Base-by-base conservation (phyloP, 2,113 vertebrate genomes). In the Crotalus tigris region DNA sequence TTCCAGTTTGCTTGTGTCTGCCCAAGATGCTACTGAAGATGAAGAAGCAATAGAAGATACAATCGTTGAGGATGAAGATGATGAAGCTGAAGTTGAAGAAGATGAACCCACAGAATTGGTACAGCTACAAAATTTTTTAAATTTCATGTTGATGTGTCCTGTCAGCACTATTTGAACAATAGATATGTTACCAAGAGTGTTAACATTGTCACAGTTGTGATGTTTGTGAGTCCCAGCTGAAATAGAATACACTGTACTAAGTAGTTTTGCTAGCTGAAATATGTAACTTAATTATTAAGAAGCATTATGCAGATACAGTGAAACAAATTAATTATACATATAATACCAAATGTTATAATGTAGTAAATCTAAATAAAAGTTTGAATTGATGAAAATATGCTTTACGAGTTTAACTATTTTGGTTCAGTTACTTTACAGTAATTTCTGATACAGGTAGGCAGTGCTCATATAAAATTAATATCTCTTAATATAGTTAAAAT, bases 71-170 rank as follows among this genome's bases (percentile, higher is more conserved):
- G 99, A 99, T 93, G 99, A 99, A 95, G 99, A 99, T 91, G 99
- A 99, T 92, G 99, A 99, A 97, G 99, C 98, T 4, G 99, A 99
- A 93, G 99, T 99, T 61, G 99, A 99, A 95, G 99, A 99, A 92
- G 99, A 99, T 92, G 99, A 99, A 4, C 98, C 98, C 9, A 98
- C 98, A 61, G 99, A 99, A 94, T 94, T 99, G 97, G 99, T 99
- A 98, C 97, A 95, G 95, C 39, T 93, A 91, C n/a, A 90, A 57
- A 0, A 44, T 15, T 2, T 39, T 86, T 26, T 44, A 21, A 54
- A 17, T 93, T 64, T 19, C 4, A 54, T 29, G 17, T 10, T 61
- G 39, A 90, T 93, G n/a, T 39, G 21, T n/a, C 46, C 12, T n/a
- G 29, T 75, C 21, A 44, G 5, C 33, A 81, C n/a, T 9, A 39